Conservation (phyloP, 2,113 vertebrate genomes). For the Burhinus bistriatus region DNA sequence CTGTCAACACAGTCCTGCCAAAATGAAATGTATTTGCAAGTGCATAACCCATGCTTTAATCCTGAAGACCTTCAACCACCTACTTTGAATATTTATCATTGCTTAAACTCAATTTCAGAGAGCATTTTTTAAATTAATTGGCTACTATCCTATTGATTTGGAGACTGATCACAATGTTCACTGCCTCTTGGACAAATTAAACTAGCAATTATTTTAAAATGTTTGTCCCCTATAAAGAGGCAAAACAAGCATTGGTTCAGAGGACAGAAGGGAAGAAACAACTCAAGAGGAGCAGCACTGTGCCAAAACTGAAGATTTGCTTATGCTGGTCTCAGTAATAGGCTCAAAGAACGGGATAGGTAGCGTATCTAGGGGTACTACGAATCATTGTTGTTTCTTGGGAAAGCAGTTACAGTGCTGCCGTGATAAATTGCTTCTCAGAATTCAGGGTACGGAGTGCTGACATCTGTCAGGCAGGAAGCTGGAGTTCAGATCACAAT, state of each 20-base stretch:
- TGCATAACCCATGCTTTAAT: neutral
- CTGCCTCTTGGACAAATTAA: neutral
- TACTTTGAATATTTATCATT: neutral
- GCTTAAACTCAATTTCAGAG: neutral
- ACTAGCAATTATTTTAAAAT: neutral
- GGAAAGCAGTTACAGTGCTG: neutral
- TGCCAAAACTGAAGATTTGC: neutral
- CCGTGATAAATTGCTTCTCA: neutral
- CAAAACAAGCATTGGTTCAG: neutral
- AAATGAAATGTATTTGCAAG: neutral
- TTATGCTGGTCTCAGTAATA: neutral
- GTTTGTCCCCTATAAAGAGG: neutral
- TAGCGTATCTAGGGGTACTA: neutral
- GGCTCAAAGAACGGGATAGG: neutral
- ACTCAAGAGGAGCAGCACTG: neutral
- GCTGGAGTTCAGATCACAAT: neutral
- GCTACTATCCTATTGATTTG: neutral
- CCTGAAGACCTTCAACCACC: neutral
- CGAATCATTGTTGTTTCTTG: neutral
- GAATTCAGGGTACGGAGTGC: neutral
- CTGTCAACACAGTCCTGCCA: neutral
- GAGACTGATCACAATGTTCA: neutral
- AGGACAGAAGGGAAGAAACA: neutral
- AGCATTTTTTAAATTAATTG: neutral
- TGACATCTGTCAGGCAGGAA: neutral